These are phyloP conservation scores for Pyrocephalus nanus DNA, from an alignment of 2,797 vertebrate species.

Conservation along the genomic window DNA sequence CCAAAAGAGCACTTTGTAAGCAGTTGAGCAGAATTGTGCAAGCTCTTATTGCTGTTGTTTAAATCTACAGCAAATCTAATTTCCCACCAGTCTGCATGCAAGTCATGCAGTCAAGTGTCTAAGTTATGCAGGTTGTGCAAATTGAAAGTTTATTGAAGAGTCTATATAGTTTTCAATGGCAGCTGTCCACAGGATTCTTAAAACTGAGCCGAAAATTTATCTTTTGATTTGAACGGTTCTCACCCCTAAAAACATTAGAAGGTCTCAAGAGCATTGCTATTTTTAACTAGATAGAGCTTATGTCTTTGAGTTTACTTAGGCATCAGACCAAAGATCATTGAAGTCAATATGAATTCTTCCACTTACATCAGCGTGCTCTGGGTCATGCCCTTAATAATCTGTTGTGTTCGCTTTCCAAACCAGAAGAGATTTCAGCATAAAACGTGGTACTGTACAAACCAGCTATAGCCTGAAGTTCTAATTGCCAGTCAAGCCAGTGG, in stretches of 20 bases:
- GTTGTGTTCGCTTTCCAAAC: neutral
- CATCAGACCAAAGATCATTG: conserved; percentile 28
- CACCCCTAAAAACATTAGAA: neutral
- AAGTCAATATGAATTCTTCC: conserved; percentile 52
- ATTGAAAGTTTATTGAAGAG: neutral
- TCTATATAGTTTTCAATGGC: neutral
- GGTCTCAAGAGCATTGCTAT: conserved; percentile 17
- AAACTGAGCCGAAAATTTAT: neutral
- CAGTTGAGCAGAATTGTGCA: neutral
- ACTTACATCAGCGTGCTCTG: neutral
- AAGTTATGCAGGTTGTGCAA: neutral
- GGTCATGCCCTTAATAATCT: conserved; percentile 32
- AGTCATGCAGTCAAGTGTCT: neutral
- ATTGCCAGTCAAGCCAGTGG: neutral
- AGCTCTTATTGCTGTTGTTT: neutral
- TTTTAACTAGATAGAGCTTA: conserved; percentile 18
- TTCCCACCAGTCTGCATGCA: neutral
- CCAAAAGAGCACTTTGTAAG: neutral
- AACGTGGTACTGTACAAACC: neutral
- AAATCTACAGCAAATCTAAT: neutral
- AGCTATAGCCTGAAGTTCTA: neutral
- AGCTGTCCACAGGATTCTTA: neutral
- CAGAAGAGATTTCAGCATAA: neutral
- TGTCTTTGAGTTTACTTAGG: conserved; percentile 44
- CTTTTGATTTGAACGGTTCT: conserved; percentile 29